Percentiles rank a stretch among this genome's conserved stretches.
These are phyloP conservation scores for Panagrolaimus sp. DNA, from an alignment of 1,140 invertebrate species.

Conservation along the genomic window DNA sequence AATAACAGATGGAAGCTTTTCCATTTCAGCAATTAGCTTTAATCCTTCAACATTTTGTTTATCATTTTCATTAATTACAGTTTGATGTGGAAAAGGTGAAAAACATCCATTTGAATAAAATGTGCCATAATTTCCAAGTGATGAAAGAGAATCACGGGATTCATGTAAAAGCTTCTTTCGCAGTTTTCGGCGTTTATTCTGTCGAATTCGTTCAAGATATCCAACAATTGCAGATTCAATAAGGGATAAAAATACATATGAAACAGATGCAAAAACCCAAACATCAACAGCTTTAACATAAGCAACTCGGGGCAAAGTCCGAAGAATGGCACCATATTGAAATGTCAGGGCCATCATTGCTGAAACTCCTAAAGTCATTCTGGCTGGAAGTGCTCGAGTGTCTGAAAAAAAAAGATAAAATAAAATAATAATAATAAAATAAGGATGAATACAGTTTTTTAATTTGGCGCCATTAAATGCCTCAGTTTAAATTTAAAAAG, in stretches of 20 bases:
- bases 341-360: conserved; percentile 25
- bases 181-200: background rate
- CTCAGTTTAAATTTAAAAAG: no score
- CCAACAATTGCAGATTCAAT: conserved; percentile 28
- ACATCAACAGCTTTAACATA: conserved; percentile 25
- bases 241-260: conserved; percentile 24
- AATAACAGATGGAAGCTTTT: background rate
- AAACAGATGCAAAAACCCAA: conserved; percentile 25
- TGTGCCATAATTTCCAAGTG: conserved; percentile 5
- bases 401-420: conserved; percentile 15
- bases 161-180: background rate
- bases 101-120: background rate
- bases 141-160: background rate
- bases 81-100: background rate
- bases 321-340: conserved; percentile 23
- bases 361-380: conserved; percentile 27
- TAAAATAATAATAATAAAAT: no score
- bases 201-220: background rate
- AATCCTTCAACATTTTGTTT: background rate
- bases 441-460: no score
- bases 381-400: conserved; percentile 25
- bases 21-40: conserved; percentile 14
- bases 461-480: no score
- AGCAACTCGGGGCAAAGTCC: conserved; percentile 23
- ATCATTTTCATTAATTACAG: background rate